Percentiles rank a stretch among this genome's conserved stretches.
Evolutionary conservation across 2,888 invertebrate genomes (phyloP).

Genomic region (Rotaria sp.): DNA sequence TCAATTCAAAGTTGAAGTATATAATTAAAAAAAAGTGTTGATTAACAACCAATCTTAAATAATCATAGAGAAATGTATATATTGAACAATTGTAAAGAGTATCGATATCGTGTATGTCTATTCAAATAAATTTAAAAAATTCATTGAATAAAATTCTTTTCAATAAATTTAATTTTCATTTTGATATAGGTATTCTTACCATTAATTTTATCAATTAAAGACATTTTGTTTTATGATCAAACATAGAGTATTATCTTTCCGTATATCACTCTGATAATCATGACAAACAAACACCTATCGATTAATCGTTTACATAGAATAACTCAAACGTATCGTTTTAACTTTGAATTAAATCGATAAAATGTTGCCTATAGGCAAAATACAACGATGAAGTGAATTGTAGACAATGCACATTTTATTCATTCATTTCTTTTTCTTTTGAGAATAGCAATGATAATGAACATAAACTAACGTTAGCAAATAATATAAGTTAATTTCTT

Average conservation of each 20-base stretch:
- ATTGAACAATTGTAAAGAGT: too few relatives aligned
- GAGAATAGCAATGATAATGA: neutral
- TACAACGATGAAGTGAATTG: neutral
- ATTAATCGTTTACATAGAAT: neutral
- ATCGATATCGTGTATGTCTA: too few relatives aligned
- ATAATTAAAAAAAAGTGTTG: too few relatives aligned
- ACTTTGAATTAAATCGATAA: neutral
- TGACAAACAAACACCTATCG: neutral
- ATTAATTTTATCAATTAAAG: too few relatives aligned
- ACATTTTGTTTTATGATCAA: neutral
- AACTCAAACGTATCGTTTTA: neutral
- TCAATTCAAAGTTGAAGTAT: too few relatives aligned
- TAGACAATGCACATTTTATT: neutral
- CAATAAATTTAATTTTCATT: too few relatives aligned
- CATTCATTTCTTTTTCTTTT: too few relatives aligned
- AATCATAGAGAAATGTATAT: too few relatives aligned
- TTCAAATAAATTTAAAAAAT: too few relatives aligned
- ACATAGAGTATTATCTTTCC: neutral
- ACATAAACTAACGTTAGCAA: neutral
- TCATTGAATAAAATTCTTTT: too few relatives aligned
- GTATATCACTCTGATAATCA: neutral
- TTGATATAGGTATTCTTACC: too few relatives aligned
- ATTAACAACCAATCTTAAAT: too few relatives aligned
- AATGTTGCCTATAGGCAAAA: neutral
- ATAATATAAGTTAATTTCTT: neutral